Base-by-base conservation (phyloP, 2,888 invertebrate genomes). In the Drosophila maculinotata region DNA sequence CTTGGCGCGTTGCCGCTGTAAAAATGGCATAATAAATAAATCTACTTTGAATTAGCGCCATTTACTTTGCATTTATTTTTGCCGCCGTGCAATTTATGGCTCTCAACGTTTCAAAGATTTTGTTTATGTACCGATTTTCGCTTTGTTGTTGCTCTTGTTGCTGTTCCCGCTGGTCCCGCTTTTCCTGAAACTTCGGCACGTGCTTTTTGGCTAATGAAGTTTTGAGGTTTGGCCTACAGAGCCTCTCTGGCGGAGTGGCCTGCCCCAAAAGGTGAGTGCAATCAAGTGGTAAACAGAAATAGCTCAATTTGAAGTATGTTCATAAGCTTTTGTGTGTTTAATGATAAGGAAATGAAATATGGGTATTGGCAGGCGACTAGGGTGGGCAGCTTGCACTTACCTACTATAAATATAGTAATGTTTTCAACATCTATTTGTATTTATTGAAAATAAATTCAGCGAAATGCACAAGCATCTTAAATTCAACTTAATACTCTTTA, bases 1-100 rank as follows among this genome's bases (percentile, higher is more conserved):
- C 71, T 86, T 80, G 83, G 80, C 77, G 69, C 79, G 49, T 62
- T 71, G 87, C 76, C 81, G 69, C 78, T 59, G 75, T 78, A 65
- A 78, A 87, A 80, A 87, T 83, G 68, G 76, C 84, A 87, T 80
- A 83, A 87, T 84, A 84, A 86, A 84, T 87, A 84, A 84, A 84
- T 87, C 84, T 84, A 86, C 84, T 87, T 84, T 84, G 88, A 87
- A 84, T 84, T 84, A 84, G 84, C 84, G 86, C 87, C 84, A 86
- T 84, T 84, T 82, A 82, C 85, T 85, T 81, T 75, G 79, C 81
- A 81, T 85, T 81, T 85, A 81, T 81, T 85, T 71, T 75, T 68
- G 85, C 85, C 75, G 52, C 82, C 69, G 62, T 75, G 75, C 67
- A 85, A 81, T 81, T 81, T 81, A 81, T 85, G 64, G 68, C 66